phyloP scores from a whole-genome alignment of 2,797 vertebrate genomes.

The Propithecus perrieri region DNA sequence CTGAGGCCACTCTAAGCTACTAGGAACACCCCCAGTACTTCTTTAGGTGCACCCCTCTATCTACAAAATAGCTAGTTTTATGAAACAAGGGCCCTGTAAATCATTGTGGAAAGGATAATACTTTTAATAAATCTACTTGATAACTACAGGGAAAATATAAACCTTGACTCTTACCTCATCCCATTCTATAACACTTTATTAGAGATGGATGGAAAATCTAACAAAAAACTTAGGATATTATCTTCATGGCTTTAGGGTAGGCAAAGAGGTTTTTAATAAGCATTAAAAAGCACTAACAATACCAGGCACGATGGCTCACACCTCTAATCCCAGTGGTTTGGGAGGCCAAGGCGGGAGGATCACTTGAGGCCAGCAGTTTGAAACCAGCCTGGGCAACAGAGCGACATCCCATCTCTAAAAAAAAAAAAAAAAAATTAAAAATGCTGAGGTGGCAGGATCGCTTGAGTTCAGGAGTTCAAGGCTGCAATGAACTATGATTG shows the following conservation, averaged over 20 bases:
- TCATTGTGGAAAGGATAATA: background rate
- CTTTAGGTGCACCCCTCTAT: background rate
- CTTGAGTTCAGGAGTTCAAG: no score
- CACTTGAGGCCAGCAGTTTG: no score
- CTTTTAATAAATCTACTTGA: background rate
- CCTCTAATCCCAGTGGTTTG: no score
- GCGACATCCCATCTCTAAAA: no score
- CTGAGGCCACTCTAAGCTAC: background rate
- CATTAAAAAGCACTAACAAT: background rate
- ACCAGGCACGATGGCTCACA: no score
- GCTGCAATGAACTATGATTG: no score
- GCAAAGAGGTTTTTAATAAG: background rate
- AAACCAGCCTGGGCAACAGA: no score
- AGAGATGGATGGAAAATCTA: background rate
- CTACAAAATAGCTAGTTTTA: background rate
- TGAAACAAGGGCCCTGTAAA: background rate
- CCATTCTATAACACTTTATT: background rate
- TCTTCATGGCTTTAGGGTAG: background rate
- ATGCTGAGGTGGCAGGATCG: no score
- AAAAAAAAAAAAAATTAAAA: no score
- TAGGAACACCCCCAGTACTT: no score
- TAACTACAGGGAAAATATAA: background rate
- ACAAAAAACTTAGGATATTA: background rate
- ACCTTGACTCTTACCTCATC: background rate
- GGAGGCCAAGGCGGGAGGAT: no score